phyloP scores from a whole-genome alignment of 2,888 invertebrate genomes.

The Leptura quadrifasciata region DNA sequence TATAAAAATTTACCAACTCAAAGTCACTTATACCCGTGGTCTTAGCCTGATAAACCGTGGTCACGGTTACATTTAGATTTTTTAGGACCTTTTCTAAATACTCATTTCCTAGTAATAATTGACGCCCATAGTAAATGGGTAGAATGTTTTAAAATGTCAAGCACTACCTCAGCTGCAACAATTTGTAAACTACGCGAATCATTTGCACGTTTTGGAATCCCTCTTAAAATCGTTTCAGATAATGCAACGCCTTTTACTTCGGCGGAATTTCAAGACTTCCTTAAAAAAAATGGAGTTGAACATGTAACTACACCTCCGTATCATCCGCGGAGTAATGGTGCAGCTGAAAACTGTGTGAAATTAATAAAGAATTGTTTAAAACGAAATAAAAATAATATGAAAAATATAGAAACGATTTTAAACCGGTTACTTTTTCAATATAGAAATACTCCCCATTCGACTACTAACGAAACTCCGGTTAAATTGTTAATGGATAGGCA shows the following conservation, averaged over 20 bases:
- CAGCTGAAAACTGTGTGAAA: no score
- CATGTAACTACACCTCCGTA: conserved; percentile 26
- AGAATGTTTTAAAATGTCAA: conserved; percentile 13
- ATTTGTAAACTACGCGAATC: background rate
- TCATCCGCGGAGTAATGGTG: conserved; percentile 19
- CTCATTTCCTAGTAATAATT: conserved; percentile 5
- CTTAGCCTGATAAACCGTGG: conserved; percentile 24
- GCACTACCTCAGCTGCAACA: background rate
- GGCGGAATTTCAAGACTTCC: conserved; percentile 27
- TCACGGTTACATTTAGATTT: no score
- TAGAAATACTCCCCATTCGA: conserved; percentile 22
- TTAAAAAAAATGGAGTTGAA: conserved; percentile 21
- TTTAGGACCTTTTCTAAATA: conserved; percentile 26
- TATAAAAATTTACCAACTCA: background rate
- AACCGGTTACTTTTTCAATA: conserved; percentile 30
- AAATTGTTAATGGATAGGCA: conserved; percentile 32
- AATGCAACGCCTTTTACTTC: conserved; percentile 23
- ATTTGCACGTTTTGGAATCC: no score
- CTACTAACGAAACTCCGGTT: conserved; percentile 18
- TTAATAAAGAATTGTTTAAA: conserved; percentile 27
- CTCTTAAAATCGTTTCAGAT: conserved; percentile 9
- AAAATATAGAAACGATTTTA: conserved; percentile 27
- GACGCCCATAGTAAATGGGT: conserved; percentile 13
- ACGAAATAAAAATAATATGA: conserved; percentile 24
- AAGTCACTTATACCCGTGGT: conserved; percentile 19